Percentiles rank a stretch among this genome's conserved stretches.
These are phyloP conservation scores for Sebastiscus tertius DNA, from an alignment of 2,797 vertebrate species.

Conservation along the genomic window DNA sequence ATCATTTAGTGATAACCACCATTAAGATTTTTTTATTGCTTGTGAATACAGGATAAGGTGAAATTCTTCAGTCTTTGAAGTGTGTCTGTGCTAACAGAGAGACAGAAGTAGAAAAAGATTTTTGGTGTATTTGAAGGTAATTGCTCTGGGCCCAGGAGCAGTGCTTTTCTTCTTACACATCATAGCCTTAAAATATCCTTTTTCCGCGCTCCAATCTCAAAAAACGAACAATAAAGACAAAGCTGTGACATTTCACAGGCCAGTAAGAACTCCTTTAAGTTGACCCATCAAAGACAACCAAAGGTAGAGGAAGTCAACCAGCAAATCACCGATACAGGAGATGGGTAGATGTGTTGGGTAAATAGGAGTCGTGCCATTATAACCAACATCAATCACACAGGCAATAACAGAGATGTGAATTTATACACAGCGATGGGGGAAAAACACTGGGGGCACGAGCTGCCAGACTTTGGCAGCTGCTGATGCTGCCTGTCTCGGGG, in stretches of 20 bases:
- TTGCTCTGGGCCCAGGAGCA: background rate
- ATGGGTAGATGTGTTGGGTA: conserved; percentile 48
- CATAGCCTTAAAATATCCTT: conserved; percentile 6
- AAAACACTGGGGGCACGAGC: conserved; percentile 29
- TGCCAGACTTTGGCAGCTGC: conserved; percentile 48
- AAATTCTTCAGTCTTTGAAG: background rate
- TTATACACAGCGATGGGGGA: conserved; percentile 26
- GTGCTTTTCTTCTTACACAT: conserved; percentile 1
- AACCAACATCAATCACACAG: conserved; percentile 60
- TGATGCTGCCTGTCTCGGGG: conserved; percentile 37
- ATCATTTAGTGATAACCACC: background rate
- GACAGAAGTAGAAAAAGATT: background rate
- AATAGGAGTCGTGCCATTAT: conserved; percentile 51
- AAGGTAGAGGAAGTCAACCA: conserved; percentile 55
- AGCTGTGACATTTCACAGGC: conserved; percentile 62
- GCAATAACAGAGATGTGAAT: conserved; percentile 53
- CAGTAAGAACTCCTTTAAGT: conserved; percentile 43
- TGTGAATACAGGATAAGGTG: background rate
- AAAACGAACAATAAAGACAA: conserved; percentile 43
- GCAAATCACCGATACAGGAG: conserved; percentile 34
- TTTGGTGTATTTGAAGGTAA: background rate
- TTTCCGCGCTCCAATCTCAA: conserved; percentile 11
- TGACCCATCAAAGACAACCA: conserved; percentile 63
- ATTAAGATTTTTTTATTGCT: background rate
- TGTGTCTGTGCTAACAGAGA: background rate